Evolutionary conservation across 2,797 vertebrate species (phyloP), one percentile per base, ranked within the genome.

Genomic region (Aulostomus chinensis): DNA sequence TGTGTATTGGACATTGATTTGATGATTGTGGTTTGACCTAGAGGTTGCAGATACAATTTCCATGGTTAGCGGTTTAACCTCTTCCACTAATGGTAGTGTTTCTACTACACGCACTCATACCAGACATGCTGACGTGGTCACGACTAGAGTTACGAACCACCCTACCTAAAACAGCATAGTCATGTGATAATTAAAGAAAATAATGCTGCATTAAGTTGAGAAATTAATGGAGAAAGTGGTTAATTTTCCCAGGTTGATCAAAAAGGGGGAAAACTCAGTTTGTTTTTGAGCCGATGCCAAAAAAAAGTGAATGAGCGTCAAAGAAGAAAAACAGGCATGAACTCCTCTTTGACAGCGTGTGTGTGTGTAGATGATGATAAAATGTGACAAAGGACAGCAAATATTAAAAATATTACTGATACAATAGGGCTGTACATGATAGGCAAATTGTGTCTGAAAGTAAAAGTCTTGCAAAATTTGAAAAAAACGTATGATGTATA

Each of bases 21-120:
- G 15, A 48, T 59, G 42, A 21, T 61, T 68, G 70, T 55, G 77
- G 65, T 67, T 78, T 78, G 37, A 78, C 65, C 67, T 50, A 45
- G 22, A 56, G 42, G 21, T 42, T 61, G 42, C 5, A 56, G 54
- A 64, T 55, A 40, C 38, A 64, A 15, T 66, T 76, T 69, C 72
- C 66, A 70, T 45, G 42, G 47, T 40, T 9, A 2, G 62, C 16
- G 45, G 64, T 80, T 76, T 55, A 55, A 77, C 76, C 64, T 60
- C 54, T 32, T 58, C 28, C 30, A 58, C 49, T 66, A 59, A 68
- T 71, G 22, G 34, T 34, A 46, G 56, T 58, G 34, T 73, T 74
- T 66, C 55, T 65, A 11, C 49, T 37, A 3, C 21, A 12, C 38
- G 29, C 54, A 43, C 20, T 65, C 61, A 66, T 53, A 58, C 57